phyloP scores from a whole-genome alignment of 2,888 invertebrate species.

The Cosmopolites sordidus region DNA sequence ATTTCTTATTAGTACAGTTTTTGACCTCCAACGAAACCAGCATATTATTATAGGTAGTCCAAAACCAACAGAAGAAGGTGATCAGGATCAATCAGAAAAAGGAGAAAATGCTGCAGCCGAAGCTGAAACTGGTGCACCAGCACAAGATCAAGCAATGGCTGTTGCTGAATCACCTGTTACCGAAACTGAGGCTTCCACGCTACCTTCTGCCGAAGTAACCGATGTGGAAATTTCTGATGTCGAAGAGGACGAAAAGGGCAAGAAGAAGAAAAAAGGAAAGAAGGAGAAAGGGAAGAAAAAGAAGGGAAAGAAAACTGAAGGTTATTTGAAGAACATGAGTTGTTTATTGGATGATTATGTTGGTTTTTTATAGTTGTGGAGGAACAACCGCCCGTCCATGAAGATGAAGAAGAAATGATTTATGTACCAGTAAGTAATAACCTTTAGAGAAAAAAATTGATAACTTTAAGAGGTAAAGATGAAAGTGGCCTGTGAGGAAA shows the following conservation, averaged over 20 bases:
- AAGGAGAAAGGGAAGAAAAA: constrained; percentile 30
- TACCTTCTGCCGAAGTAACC: constrained; percentile 36
- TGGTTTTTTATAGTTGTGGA: constrained; percentile 15
- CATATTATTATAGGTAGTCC: too few relatives aligned
- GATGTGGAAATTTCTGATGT: constrained; percentile 32
- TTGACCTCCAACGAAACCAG: too few relatives aligned
- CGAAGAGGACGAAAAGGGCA: constrained; percentile 38
- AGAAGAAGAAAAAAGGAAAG: constrained; percentile 33
- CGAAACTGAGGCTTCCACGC: constrained; percentile 35
- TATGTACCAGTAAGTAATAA: constrained; percentile 53
- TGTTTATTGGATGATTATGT: neutral
- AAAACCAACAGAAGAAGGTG: neutral
- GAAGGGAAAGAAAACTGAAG: constrained; percentile 38
- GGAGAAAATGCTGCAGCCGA: constrained; percentile 1
- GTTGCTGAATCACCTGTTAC: neutral
- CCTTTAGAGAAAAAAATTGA: too few relatives aligned
- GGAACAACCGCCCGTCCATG: constrained; percentile 45
- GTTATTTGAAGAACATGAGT: constrained; percentile 32
- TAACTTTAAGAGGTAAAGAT: too few relatives aligned
- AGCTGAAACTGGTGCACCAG: neutral
- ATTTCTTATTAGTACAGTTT: too few relatives aligned
- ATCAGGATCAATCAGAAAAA: neutral
- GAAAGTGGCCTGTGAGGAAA: too few relatives aligned
- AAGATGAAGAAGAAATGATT: constrained; percentile 53
- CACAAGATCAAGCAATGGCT: constrained; percentile 1